These are phyloP conservation scores for Eueremaeus valkanovi DNA, from an alignment of 2,888 invertebrate genomes.

Conservation along the genomic window DNA sequence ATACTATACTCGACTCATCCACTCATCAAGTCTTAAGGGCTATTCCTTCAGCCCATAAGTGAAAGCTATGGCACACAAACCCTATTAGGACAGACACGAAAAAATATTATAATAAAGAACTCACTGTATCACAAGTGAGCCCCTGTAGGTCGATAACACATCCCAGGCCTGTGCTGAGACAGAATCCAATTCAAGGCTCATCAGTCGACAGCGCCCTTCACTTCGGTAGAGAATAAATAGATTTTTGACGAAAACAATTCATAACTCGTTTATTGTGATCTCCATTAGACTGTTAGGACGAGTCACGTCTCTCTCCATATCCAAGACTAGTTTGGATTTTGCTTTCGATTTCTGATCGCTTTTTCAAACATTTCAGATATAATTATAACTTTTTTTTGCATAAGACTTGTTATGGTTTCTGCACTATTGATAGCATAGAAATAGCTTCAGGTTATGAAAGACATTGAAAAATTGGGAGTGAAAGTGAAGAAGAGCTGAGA, in stretches of 20 bases:
- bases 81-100: neutral
- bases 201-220: neutral
- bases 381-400: conserved; percentile 5
- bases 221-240: neutral
- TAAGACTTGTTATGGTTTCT: neutral
- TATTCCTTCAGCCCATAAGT: conserved; percentile 2
- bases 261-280: too few species aligned
- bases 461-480: conserved; percentile 23
- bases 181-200: neutral
- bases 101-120: too few species aligned
- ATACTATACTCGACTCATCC: too few species aligned
- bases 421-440: neutral
- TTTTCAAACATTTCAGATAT: neutral
- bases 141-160: neutral
- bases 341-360: neutral
- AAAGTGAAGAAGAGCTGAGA: neutral
- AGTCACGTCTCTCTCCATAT: neutral
- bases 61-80: neutral
- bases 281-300: neutral
- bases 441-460: conserved; percentile 33
- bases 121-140: too few species aligned
- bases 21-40: neutral
- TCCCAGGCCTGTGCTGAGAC: neutral
- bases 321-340: neutral
- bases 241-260: neutral